A percentile compares a stretch with the other conserved stretches of the same genome.
These are phyloP conservation scores for Erebia epiphron DNA, from an alignment of 2,888 invertebrate species.

Conservation along the genomic window DNA sequence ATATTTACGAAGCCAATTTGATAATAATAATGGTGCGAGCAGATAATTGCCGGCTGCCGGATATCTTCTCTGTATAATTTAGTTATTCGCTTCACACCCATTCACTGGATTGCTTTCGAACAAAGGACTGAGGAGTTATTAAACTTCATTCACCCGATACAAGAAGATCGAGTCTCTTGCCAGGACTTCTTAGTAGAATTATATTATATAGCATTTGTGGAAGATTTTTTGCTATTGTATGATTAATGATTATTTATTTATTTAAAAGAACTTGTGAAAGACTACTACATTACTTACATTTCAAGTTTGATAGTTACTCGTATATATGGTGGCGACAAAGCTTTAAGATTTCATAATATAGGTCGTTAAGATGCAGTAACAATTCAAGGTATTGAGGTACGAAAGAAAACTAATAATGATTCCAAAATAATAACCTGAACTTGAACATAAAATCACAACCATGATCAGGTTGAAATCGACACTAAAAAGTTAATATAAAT, in stretches of 20 bases:
- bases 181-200: not conserved
- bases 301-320: not conserved
- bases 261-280: not conserved
- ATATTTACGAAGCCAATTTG: constrained; percentile 60
- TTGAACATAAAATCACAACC: too few relatives aligned
- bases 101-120: constrained; percentile 23
- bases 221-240: not conserved
- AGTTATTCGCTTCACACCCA: constrained; percentile 28
- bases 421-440: too few relatives aligned
- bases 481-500: too few relatives aligned
- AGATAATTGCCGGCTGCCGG: constrained; percentile 45
- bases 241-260: not conserved
- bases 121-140: constrained; percentile 20
- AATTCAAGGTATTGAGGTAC: too few relatives aligned
- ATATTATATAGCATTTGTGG: not conserved
- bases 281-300: not conserved
- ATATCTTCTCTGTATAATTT: constrained; percentile 36
- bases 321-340: not conserved
- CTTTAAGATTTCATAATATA: too few relatives aligned
- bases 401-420: too few relatives aligned
- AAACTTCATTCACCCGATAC: not conserved
- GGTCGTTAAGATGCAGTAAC: too few relatives aligned
- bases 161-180: not conserved
- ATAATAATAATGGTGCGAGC: constrained; percentile 43
- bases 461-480: too few relatives aligned